Conservation (phyloP, 1,140 invertebrate species). For the Rhyacophila brunnea region DNA sequence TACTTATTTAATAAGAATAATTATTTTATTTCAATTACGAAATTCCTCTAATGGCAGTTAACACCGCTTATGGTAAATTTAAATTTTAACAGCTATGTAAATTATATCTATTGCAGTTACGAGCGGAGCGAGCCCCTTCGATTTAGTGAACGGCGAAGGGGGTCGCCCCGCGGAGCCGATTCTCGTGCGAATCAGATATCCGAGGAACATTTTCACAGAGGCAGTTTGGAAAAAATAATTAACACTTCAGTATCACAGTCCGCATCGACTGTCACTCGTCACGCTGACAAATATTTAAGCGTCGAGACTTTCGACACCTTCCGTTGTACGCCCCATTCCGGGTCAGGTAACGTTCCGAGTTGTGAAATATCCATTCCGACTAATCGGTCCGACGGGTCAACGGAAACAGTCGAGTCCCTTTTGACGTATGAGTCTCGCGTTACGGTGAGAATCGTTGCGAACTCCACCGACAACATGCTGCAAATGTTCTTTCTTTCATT, state of each 20-base stretch:
- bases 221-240: conserved; percentile 33
- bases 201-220: conserved; percentile 35
- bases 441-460: too few species aligned
- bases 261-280: conserved; percentile 17
- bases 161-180: conserved; percentile 13
- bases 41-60: conserved; percentile 29
- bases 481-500: too few species aligned
- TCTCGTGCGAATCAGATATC: conserved; percentile 24
- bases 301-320: too few species aligned
- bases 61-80: conserved; percentile 15
- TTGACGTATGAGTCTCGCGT: too few species aligned
- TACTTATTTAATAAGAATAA: conserved; percentile 32
- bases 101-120: conserved; percentile 31
- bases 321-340: too few species aligned
- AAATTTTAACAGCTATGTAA: conserved; percentile 23
- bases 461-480: too few species aligned
- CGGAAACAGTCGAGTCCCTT: too few species aligned
- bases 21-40: conserved; percentile 26
- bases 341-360: too few species aligned
- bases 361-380: too few species aligned
- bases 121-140: neutral
- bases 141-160: conserved; percentile 12
- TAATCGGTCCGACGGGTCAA: too few species aligned
- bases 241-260: conserved; percentile 34
- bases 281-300: too few species aligned